These are phyloP conservation scores for Mixornis gularis DNA, from an alignment of 2,113 vertebrate species.

Conservation along the genomic window DNA sequence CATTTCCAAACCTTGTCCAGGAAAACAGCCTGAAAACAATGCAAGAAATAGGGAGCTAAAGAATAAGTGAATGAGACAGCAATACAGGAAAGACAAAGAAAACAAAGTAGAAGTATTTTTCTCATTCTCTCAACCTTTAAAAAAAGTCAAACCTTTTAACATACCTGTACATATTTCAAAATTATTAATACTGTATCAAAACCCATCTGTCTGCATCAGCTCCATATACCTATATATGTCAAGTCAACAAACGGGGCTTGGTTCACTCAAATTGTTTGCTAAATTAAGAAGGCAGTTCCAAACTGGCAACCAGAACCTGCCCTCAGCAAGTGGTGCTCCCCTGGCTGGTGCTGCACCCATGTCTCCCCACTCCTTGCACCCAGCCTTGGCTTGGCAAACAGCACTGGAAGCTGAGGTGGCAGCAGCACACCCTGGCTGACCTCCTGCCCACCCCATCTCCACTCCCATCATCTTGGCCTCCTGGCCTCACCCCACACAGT, in stretches of 20 bases:
- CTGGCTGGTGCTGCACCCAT: background rate
- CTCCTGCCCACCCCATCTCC: background rate
- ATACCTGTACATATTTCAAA: background rate
- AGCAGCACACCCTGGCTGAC: background rate
- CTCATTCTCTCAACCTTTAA: background rate
- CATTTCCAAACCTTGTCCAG: background rate
- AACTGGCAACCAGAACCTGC: background rate
- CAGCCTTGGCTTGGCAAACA: background rate
- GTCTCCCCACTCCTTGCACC: too few species aligned
- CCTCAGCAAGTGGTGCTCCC: background rate
- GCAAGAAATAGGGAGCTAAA: background rate
- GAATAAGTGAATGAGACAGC: background rate
- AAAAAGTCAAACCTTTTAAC: background rate
- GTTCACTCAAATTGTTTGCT: background rate
- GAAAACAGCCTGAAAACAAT: background rate
- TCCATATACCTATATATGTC: accelerated
- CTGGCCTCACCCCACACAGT: background rate
- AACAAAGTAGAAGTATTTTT: background rate
- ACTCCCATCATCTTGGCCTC: background rate
- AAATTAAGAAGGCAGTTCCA: background rate
- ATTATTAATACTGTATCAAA: background rate
- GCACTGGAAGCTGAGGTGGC: accelerated
- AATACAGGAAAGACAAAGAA: background rate
- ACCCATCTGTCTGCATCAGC: background rate
- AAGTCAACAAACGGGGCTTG: background rate